Conservation (phyloP, 2,797 vertebrate genomes). For the Apodemus agrarius region DNA sequence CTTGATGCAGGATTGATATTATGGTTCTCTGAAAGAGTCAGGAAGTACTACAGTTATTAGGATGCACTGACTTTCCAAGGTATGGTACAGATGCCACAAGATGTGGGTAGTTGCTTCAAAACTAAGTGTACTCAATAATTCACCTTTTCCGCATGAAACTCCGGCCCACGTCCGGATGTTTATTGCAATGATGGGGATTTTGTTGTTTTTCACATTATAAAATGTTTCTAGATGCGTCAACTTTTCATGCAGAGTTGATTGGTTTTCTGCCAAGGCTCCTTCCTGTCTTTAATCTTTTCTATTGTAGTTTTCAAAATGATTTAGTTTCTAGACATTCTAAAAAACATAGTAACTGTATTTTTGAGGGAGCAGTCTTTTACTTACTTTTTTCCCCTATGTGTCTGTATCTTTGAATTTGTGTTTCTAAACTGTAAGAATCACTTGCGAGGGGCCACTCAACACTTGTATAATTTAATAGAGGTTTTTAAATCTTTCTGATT, state of each 20-base stretch:
- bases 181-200: constrained; percentile 10
- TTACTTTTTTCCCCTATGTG: neutral
- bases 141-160: constrained; percentile 13
- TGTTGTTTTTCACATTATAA: constrained; percentile 15
- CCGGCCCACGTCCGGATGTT: neutral
- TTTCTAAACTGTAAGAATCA: neutral
- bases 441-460: neutral
- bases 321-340: constrained; percentile 11
- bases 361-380: neutral
- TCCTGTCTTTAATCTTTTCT: constrained; percentile 44
- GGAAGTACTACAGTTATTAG: neutral
- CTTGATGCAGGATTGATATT: neutral
- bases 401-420: neutral
- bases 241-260: constrained; percentile 32
- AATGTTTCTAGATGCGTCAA: neutral
- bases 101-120: neutral
- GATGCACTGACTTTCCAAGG: neutral
- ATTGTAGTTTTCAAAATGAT: neutral
- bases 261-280: neutral
- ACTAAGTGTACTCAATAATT: neutral
- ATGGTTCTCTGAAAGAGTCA: neutral
- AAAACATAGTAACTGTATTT: neutral
- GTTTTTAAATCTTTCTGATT: constrained; percentile 49
- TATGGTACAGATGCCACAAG: neutral
- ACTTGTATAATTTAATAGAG: constrained; percentile 9